Percentiles rank a stretch among this genome's conserved stretches.
Evolutionary conservation across 2,888 invertebrate genomes (phyloP).

Genomic region (Leptopilina syphax): DNA sequence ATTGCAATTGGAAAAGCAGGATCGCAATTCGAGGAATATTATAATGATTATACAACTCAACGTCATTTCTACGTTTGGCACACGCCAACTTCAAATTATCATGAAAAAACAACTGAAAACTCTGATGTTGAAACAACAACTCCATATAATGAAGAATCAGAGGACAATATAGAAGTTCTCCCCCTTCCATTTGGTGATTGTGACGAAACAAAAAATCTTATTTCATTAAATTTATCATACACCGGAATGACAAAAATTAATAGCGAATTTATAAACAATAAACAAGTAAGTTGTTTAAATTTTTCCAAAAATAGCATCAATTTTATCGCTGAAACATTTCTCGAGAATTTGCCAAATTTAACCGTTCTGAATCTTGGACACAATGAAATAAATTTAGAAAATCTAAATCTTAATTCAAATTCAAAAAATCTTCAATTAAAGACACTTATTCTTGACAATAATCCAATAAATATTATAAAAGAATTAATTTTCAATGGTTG

Average conservation of each 20-base stretch:
- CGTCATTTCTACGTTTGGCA: too few species aligned
- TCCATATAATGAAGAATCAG: too few species aligned
- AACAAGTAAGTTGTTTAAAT: neutral
- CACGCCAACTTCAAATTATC: too few species aligned
- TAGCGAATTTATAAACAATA: neutral
- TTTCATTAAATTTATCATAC: neutral
- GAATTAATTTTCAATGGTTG: neutral
- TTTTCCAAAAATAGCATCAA: neutral
- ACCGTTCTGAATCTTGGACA: neutral
- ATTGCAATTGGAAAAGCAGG: neutral
- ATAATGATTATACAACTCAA: too few species aligned
- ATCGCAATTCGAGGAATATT: too few species aligned
- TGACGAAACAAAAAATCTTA: neutral
- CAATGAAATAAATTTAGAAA: neutral
- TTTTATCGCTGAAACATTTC: neutral
- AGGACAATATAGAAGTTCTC: neutral
- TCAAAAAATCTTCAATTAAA: neutral
- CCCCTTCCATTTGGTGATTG: neutral
- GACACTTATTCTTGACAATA: conserved; percentile 6
- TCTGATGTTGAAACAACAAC: too few species aligned
- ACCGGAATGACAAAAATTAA: neutral
- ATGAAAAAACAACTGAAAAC: too few species aligned
- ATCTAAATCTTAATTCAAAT: neutral
- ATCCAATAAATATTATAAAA: neutral
- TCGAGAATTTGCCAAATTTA: neutral